Percentiles rank a stretch among this genome's conserved stretches.
phyloP scores from a whole-genome alignment of 2,888 invertebrate species.

The Synanthedon vespiformis region DNA sequence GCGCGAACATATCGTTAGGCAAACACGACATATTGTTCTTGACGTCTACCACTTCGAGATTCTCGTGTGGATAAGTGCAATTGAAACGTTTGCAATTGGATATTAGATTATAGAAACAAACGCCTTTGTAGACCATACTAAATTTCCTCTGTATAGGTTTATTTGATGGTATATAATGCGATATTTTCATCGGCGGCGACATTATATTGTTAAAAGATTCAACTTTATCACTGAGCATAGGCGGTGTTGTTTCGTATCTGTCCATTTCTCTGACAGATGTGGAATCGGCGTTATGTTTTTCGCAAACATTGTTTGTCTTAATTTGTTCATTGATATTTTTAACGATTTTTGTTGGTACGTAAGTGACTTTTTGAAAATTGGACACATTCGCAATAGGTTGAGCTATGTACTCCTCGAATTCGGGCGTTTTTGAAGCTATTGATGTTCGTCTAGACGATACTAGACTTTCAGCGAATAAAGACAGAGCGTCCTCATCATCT shows the following conservation, averaged over 20 bases:
- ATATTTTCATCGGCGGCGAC: no score
- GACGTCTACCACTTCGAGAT: conserved; percentile 10
- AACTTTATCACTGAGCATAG: no score
- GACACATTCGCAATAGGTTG: conserved; percentile 12
- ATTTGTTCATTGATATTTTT: conserved; percentile 4
- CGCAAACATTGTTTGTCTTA: conserved; percentile 18
- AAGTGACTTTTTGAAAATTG: conserved; percentile 12
- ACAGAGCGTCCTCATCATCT: conserved; percentile 49
- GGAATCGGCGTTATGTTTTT: conserved; percentile 45
- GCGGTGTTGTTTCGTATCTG: neutral
- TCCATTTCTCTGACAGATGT: conserved; percentile 28
- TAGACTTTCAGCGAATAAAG: conserved; percentile 53
- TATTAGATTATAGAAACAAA: conserved; percentile 35
- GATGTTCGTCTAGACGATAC: conserved; percentile 18
- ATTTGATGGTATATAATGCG: no score
- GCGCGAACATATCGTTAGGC: conserved; percentile 23
- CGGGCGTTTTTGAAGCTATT: neutral
- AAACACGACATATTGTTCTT: conserved; percentile 12
- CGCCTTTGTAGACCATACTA: conserved; percentile 15
- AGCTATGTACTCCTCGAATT: conserved; percentile 34
- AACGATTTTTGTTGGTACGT: conserved; percentile 28
- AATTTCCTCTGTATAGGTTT: neutral
- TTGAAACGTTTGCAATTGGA: conserved; percentile 21
- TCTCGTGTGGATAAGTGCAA: conserved; percentile 29
- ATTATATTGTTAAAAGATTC: no score